Base-by-base conservation (phyloP, 2,888 invertebrate species). In the Mythimna impura region DNA sequence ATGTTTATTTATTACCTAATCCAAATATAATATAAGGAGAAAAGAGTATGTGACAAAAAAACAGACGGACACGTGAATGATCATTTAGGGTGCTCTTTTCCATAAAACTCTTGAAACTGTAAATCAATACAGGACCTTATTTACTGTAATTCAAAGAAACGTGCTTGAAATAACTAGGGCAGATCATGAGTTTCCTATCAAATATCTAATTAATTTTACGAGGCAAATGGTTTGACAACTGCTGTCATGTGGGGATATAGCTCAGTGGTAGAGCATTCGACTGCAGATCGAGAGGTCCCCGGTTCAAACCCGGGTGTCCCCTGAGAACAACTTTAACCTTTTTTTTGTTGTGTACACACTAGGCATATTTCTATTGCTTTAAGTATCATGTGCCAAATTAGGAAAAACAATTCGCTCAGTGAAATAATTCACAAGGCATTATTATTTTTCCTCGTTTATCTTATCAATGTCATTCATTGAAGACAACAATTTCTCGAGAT, bases 301-400 rank as follows among this genome's bases (percentile, higher is more conserved):
- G 93, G 93, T 93, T 93, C 93, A 93, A 93, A 93, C 93, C 93
- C 93, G 93, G 93, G 93, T 94, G 93, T 93, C 93, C 93, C 93
- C 94, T 93, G 25, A 0, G 7, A 52, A 25, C 0, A 8, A 12
- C 0, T 0, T 30, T 30, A 30, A 30, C 30, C 1, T 67, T 80
- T 67, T 64, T 76, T 67, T 34, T 20, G n/a, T 7, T 20, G 5
- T 52, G 20, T n/a, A 10, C 6, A 1, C n/a, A 34, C 3, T 14
- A 40, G 20, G 3, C n/a, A 4, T 30, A 3, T 17, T 57, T 22
- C 47, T 55, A 25, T 54, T 17, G 34, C 22, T 47, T 17, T n/a
- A 30, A 2, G 12, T 61, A 9, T 22, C 54, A 14, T 22, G 3
- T 6, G 9, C 6, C 6, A 30, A 55, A 22, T 22, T 14, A 5